Conservation (phyloP, 1,140 invertebrate genomes). For the Catajapyx aquilonaris region DNA sequence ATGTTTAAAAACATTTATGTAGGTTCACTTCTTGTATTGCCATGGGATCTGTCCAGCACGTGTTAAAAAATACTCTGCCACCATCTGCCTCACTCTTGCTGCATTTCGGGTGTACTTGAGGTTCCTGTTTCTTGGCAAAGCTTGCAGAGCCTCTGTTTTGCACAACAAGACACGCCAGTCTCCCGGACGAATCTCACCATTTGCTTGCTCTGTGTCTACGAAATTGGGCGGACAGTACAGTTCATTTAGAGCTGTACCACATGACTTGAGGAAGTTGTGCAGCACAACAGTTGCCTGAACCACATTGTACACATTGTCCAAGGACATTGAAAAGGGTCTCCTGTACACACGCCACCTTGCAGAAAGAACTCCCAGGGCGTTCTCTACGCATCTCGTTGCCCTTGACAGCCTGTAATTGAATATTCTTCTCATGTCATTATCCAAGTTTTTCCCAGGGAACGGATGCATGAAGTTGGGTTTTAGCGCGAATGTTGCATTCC, state of each 20-base stretch:
- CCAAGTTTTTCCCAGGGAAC: too few relatives aligned
- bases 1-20: too few relatives aligned
- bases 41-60: neutral
- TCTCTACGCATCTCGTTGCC: conserved; percentile 23
- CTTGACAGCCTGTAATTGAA: conserved; percentile 14
- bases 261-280: neutral
- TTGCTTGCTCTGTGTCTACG: neutral
- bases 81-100: neutral
- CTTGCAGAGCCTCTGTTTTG: neutral
- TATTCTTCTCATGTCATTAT: too few relatives aligned
- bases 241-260: too few relatives aligned
- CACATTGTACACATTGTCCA: neutral
- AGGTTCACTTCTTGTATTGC: neutral
- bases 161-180: neutral
- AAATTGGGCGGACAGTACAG: neutral
- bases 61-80: neutral
- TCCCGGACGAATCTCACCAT: neutral
- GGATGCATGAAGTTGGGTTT: too few relatives aligned
- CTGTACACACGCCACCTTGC: conserved; percentile 9
- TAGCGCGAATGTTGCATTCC: too few relatives aligned
- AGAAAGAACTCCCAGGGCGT: conserved; percentile 24
- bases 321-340: neutral
- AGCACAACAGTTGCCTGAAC: neutral
- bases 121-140: neutral
- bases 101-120: neutral